Base-by-base conservation (phyloP, 2,797 vertebrate species). In the Oophaga sylvatica region DNA sequence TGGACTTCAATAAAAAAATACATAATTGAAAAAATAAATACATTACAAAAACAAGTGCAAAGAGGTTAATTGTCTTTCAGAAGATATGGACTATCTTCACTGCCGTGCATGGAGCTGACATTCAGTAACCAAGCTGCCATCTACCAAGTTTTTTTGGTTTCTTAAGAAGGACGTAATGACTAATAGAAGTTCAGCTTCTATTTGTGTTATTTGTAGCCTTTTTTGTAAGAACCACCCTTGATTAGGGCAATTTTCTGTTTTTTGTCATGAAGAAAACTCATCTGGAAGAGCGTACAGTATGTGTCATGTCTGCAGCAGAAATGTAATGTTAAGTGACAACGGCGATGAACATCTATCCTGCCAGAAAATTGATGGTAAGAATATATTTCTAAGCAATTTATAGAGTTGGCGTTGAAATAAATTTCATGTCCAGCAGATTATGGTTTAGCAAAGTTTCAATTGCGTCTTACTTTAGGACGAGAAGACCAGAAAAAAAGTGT, bases 311-410 rank as follows among this genome's bases (percentile, higher is more conserved):
- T 68, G 71, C 31, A 57, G 57, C 63, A 70, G 83, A 90, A 89
- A 90, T 86, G 80, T 92, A 90, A 87, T 91, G 87, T 88, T 75
- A 90, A 91, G 87, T 88, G 85, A 90, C 83, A 68, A 68, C 29
- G 57, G 57, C 78, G 77, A 81, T 85, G 53, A 59, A 81, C 65
- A 71, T 77, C 84, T 68, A 12, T 81, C 73, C 91, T 85, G 68
- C 81, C 7, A 1, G 83, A 81, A 78, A 89, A 86, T 45, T 31
- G 70, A 77, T 60, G 79, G 70, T 12, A 84, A 77, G 29, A 81
- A 48, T 85, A 48, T 76, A 86, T 86, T 29, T 67, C 45, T 48
- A 56, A 81, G 87, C 22, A 78, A 86, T 68, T 86, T 71, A 67
- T 60, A 56, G 29, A 29, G 29, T 29, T 35, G 35, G 53, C 62